A percentile compares a stretch with the other conserved stretches of the same genome.
phyloP scores from a whole-genome alignment of 2,113 vertebrate species.

The Myrmecophaga tridactyla region DNA sequence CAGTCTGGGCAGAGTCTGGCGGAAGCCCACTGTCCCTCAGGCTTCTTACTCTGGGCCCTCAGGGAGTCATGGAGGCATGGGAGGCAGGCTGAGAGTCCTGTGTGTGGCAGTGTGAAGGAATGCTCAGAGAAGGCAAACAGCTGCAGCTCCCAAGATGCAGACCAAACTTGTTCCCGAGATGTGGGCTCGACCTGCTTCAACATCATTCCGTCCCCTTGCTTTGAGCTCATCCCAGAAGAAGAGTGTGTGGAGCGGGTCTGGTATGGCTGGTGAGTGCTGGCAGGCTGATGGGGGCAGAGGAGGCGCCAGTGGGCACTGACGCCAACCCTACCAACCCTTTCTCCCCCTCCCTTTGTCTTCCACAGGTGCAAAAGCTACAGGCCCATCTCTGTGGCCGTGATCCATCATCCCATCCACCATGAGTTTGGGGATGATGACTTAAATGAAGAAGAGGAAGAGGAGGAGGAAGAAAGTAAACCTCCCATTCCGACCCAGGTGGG shows the following conservation, averaged over 20 bases:
- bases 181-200: slow-evolving; percentile 93
- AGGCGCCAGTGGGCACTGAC: neutral
- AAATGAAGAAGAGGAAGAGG: slow-evolving; percentile 82
- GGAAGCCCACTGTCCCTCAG: neutral
- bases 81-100: slow-evolving; percentile 26
- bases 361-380: slow-evolving; percentile 90
- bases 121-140: slow-evolving; percentile 89
- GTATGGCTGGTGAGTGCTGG: slow-evolving; percentile 91
- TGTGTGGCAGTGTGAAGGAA: slow-evolving; percentile 85
- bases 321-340: accelerated
- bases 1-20: neutral
- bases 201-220: slow-evolving; percentile 92
- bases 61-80: neutral
- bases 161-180: slow-evolving; percentile 91
- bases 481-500: neutral
- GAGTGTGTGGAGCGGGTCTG: slow-evolving; percentile 91
- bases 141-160: slow-evolving; percentile 87
- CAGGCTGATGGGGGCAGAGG: neutral
- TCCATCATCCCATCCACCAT: slow-evolving; percentile 87
- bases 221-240: slow-evolving; percentile 88
- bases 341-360: neutral
- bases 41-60: neutral
- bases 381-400: slow-evolving; percentile 86
- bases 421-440: slow-evolving; percentile 89
- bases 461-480: neutral